phyloP scores from a whole-genome alignment of 2,113 vertebrate species.

The Gallinago media region DNA sequence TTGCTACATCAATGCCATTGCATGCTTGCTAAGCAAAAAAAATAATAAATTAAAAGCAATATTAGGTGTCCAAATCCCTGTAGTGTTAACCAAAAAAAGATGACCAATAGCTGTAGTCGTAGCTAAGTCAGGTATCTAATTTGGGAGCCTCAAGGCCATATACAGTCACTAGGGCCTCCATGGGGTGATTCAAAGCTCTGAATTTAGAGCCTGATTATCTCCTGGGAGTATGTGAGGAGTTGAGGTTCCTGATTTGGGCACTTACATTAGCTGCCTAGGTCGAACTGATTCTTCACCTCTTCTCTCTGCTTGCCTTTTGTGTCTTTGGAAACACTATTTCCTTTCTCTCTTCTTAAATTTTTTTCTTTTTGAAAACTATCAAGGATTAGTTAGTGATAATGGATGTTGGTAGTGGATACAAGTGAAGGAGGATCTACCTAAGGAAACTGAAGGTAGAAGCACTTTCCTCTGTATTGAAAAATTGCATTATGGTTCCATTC shows the following conservation, averaged over 20 bases:
- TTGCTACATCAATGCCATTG: background rate
- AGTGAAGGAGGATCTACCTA: background rate
- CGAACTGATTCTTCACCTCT: background rate
- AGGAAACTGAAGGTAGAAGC: background rate
- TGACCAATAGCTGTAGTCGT: background rate
- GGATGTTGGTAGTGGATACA: background rate
- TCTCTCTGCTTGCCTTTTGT: background rate
- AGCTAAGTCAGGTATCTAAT: background rate
- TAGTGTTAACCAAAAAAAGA: background rate
- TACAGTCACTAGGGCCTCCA: background rate
- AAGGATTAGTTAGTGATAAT: background rate
- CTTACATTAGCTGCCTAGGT: background rate
- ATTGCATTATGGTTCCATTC: background rate
- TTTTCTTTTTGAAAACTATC: background rate
- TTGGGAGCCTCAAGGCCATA: background rate
- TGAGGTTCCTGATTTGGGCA: background rate
- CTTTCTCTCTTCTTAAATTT: background rate
- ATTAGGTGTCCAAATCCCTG: background rate
- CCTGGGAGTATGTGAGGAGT: background rate
- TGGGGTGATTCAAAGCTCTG: background rate
- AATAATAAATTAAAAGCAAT: background rate
- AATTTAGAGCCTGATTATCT: slow-evolving; percentile 14
- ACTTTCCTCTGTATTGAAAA: background rate
- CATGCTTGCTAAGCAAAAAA: background rate
- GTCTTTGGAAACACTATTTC: background rate